These are phyloP conservation scores for Pachyuromys duprasi DNA, from an alignment of 2,797 vertebrate genomes.

Conservation along the genomic window DNA sequence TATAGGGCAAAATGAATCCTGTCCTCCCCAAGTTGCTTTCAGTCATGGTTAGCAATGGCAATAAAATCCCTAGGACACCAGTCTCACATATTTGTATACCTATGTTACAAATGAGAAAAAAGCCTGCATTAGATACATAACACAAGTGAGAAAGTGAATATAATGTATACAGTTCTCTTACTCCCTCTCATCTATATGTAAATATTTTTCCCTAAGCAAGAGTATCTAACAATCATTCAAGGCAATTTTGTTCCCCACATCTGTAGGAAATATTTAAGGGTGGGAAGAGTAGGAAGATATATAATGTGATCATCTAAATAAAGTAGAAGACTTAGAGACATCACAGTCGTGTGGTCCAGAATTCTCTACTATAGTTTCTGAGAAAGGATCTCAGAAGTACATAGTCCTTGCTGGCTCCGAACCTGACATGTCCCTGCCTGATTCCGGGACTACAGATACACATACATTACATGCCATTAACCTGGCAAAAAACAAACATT, in stretches of 20 bases:
- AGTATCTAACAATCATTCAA: background rate
- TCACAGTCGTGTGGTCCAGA: background rate
- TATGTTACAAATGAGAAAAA: background rate
- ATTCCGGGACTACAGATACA: background rate
- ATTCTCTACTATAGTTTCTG: background rate
- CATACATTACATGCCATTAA: background rate
- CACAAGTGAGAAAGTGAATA: background rate
- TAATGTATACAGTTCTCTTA: background rate
- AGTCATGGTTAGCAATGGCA: background rate
- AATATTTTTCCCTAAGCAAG: background rate
- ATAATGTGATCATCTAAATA: background rate
- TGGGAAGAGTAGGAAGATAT: background rate
- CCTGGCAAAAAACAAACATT: background rate
- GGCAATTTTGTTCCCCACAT: background rate
- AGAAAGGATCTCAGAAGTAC: background rate
- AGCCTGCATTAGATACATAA: background rate
- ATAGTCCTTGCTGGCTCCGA: background rate
- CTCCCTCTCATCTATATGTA: background rate
- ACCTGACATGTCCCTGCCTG: background rate
- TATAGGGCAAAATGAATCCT: background rate
- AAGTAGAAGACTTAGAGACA: constrained; percentile 3
- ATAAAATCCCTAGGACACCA: background rate
- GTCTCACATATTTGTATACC: background rate
- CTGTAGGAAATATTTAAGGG: background rate
- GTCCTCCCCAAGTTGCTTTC: background rate